Conservation (phyloP, 2,797 vertebrate species). For the Premnoplex brunnescens region DNA sequence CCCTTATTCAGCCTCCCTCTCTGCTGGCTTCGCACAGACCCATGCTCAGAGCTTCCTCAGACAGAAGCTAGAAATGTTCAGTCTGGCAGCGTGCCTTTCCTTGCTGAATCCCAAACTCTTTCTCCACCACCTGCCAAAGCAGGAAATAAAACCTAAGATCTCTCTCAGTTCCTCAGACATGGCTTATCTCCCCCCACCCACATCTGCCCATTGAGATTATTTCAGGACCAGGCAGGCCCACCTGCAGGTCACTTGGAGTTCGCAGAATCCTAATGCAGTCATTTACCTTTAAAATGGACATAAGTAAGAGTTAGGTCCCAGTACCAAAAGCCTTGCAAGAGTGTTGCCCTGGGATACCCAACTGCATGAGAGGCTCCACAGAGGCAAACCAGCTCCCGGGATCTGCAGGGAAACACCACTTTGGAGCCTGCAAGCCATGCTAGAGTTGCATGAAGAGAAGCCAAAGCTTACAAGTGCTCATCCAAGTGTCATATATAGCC, state of each 20-base stretch:
- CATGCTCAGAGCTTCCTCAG: not conserved
- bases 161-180: slow-evolving; percentile 18
- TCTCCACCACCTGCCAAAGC: not conserved
- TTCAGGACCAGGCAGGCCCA: not conserved
- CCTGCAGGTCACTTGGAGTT: not conserved
- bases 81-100: not conserved
- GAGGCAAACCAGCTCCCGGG: not conserved
- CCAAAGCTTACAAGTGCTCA: not conserved
- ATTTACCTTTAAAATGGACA: not conserved
- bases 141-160: slow-evolving; percentile 12
- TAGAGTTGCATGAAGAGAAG: not conserved
- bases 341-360: not conserved
- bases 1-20: not conserved
- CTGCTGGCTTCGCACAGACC: not conserved
- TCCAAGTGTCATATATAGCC: not conserved
- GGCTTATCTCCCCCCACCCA: not conserved
- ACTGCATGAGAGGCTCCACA: rapidly evolving
- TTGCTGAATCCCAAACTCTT: not conserved
- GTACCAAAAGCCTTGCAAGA: not conserved
- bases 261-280: not conserved
- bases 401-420: not conserved
- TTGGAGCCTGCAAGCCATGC: not conserved
- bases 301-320: not conserved
- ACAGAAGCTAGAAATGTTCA: not conserved
- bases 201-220: not conserved